phyloP scores from a whole-genome alignment of 1,140 invertebrate genomes.

The Eurytemora carolleeae region DNA sequence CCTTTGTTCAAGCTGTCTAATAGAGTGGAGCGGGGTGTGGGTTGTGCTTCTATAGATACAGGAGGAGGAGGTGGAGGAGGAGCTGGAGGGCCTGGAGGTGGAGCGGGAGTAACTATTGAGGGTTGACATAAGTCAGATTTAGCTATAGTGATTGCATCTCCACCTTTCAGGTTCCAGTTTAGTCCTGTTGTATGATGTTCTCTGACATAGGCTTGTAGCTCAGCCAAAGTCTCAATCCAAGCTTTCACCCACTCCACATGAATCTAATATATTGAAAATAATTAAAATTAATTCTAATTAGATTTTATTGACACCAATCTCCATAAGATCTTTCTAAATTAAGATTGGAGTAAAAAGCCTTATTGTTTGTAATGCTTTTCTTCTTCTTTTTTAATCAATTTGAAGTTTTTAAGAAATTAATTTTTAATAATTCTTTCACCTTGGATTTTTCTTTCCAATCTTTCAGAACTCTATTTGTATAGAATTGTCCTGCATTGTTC shows the following conservation, averaged over 20 bases:
- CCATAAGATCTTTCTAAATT: no score
- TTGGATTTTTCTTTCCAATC: constrained; percentile 26
- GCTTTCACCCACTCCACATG: constrained; percentile 87
- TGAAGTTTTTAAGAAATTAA: no score
- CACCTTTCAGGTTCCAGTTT: constrained; percentile 50
- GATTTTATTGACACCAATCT: no score
- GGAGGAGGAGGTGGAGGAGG: constrained; percentile 18
- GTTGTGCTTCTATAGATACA: not conserved
- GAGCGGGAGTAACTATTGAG: no score
- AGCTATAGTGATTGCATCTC: constrained; percentile 16
- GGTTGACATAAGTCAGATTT: not conserved
- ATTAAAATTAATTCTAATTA: not conserved
- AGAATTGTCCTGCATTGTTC: constrained; percentile 92
- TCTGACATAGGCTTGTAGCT: constrained; percentile 76
- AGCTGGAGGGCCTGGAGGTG: constrained; percentile 20
- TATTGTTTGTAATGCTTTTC: no score
- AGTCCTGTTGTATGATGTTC: constrained; percentile 88
- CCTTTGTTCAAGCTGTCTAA: constrained; percentile 88
- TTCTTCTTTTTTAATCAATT: no score
- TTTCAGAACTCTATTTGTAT: constrained; percentile 87
- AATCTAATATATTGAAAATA: constrained; percentile 27
- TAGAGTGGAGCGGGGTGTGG: constrained; percentile 41
- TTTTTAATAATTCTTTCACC: not conserved
- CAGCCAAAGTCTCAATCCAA: constrained; percentile 68
- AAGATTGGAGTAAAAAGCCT: no score